phyloP scores from a whole-genome alignment of 1,140 invertebrate species.

The Polypedilum pembai region DNA sequence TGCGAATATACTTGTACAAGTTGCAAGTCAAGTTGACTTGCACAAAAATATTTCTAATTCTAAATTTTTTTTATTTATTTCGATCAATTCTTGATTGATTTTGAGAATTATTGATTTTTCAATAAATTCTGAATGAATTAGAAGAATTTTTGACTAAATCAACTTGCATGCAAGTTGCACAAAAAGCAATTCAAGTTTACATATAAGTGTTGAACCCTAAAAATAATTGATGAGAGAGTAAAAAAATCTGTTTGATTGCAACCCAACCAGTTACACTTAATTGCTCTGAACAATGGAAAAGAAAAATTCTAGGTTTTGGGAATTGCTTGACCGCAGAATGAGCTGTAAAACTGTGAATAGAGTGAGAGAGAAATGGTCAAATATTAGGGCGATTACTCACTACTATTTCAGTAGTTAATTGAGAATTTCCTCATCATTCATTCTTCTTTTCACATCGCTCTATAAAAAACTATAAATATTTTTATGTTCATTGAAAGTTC shows the following conservation, averaged over 20 bases:
- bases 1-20: no score
- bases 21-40: no score
- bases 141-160: no score
- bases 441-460: neutral
- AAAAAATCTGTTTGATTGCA: neutral
- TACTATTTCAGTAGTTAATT: slow-evolving; percentile 15
- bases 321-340: neutral
- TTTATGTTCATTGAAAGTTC: slow-evolving; percentile 18
- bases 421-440: slow-evolving; percentile 17
- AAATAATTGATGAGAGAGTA: neutral
- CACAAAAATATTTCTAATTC: no score
- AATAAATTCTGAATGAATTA: no score
- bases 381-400: slow-evolving; percentile 1
- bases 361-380: neutral
- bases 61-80: no score
- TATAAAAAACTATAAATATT: neutral
- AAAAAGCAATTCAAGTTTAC: no score
- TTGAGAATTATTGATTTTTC: no score
- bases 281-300: neutral
- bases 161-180: no score
- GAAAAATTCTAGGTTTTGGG: slow-evolving; percentile 1
- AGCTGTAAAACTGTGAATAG: slow-evolving; percentile 8
- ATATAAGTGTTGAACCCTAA: no score
- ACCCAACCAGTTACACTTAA: slow-evolving; percentile 2
- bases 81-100: no score